Evolutionary conservation across 2,888 invertebrate genomes (phyloP), one percentile per base, ranked within the genome.

Genomic region (Leucophenga montana): DNA sequence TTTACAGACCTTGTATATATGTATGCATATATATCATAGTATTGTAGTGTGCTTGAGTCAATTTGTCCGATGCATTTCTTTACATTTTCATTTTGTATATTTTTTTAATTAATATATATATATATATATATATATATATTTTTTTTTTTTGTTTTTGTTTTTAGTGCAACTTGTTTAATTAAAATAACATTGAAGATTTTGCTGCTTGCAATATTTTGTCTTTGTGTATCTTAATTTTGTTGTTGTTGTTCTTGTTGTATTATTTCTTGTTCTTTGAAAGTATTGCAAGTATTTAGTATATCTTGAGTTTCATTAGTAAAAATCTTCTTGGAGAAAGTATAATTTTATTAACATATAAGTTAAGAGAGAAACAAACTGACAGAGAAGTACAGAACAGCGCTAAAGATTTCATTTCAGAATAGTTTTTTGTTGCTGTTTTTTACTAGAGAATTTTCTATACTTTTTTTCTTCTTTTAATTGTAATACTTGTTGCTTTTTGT

Each of bases 401-500:
- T 39, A 39, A 1, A 39, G 50, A 50, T 50, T 50, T 50, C 8
- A 50, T 4, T 50, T 39, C 39, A 39, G 4, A 39, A 39, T 50
- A 78, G 76, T 68, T 67, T 62, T 46, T 67, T 53, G 18, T 68
- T 56, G 18, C 5, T 62, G 39, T 22, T 66, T 70, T 73, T 16
- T 66, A 81, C 82, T 85, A 84, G 82, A 85, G 85, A 85, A 82
- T 85, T 82, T 79, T 72, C 78, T 83, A 79, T 70, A 72, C 72
- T 71, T 65, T 67, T 72, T 71, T 68, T 71, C 61, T 67, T 72
- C 69, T 68, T 68, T 68, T 64, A 69, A 71, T 75, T 84, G 78
- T 83, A 81, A 78, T 79, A 77, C 77, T 77, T 83, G 75, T 46
- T 53, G 9, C 18, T 20, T 46, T 64, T n/a, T 16, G 14, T 44